phyloP scores from a whole-genome alignment of 2,797 vertebrate species.

The Choloepus didactylus region DNA sequence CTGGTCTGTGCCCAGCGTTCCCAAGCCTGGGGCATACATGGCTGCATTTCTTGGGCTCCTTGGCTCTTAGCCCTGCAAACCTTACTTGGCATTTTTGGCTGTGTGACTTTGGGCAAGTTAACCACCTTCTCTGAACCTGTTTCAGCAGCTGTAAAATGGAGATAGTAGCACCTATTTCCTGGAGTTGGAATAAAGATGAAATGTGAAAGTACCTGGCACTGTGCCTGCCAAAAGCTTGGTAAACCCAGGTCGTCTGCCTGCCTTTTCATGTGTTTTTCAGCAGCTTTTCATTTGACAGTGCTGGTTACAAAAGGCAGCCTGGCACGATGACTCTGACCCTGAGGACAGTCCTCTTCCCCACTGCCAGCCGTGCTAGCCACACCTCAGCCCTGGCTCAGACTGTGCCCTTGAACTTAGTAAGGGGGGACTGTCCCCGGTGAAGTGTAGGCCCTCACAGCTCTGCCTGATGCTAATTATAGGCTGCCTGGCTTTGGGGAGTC shows the following conservation, averaged over 20 bases:
- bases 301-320: slow-evolving; percentile 11
- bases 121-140: slow-evolving; percentile 63
- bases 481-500: background rate
- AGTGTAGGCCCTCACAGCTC: background rate
- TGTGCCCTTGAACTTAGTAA: background rate
- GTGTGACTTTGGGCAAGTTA: slow-evolving; percentile 49
- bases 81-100: slow-evolving; percentile 65
- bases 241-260: background rate
- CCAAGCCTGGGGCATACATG: slow-evolving; percentile 26
- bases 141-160: background rate
- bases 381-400: background rate
- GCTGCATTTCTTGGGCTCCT: slow-evolving; percentile 50
- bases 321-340: background rate
- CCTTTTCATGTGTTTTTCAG: background rate
- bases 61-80: slow-evolving; percentile 43
- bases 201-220: background rate
- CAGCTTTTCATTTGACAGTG: slow-evolving; percentile 20
- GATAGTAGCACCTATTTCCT: background rate
- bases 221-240: background rate
- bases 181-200: slow-evolving; percentile 25
- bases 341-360: background rate
- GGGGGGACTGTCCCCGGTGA: background rate
- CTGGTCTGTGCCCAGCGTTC: background rate
- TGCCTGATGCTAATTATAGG: background rate
- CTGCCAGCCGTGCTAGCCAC: background rate